phyloP scores from a whole-genome alignment of 2,888 invertebrate species.

The Caenorhabditis angaria region DNA sequence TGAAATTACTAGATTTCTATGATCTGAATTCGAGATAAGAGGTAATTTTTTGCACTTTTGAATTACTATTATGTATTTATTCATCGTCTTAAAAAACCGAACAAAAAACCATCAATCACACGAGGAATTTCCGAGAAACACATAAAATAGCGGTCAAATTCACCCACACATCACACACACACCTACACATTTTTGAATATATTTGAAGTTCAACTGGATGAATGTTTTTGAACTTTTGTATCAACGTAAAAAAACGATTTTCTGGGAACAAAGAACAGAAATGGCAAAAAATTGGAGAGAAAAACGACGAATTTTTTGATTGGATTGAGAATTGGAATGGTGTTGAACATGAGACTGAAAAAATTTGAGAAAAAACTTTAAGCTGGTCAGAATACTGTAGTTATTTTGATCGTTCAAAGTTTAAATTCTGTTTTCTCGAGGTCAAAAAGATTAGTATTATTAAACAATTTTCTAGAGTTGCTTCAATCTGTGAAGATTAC shows the following conservation, averaged over 20 bases:
- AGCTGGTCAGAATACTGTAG: too few relatives aligned
- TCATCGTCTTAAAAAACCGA: background rate
- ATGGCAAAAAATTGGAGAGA: background rate
- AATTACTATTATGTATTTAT: background rate
- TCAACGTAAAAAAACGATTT: background rate
- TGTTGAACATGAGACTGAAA: too few relatives aligned
- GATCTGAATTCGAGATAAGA: background rate
- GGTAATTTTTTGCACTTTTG: background rate
- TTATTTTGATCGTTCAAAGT: too few relatives aligned
- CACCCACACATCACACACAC: background rate
- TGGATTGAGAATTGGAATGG: too few relatives aligned
- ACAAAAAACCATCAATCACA: background rate
- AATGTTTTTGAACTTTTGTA: background rate
- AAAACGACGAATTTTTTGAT: background rate
- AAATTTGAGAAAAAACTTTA: too few relatives aligned
- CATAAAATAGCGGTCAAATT: conserved; percentile 2
- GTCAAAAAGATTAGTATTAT: too few relatives aligned
- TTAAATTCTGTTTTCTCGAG: too few relatives aligned
- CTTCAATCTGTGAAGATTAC: too few relatives aligned
- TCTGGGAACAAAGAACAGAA: background rate
- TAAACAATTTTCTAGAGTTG: too few relatives aligned
- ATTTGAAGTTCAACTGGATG: background rate
- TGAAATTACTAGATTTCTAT: background rate
- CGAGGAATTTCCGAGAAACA: background rate
- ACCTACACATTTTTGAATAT: background rate